phyloP scores from a whole-genome alignment of 1,140 invertebrate species.

The Anastrepha ludens region DNA sequence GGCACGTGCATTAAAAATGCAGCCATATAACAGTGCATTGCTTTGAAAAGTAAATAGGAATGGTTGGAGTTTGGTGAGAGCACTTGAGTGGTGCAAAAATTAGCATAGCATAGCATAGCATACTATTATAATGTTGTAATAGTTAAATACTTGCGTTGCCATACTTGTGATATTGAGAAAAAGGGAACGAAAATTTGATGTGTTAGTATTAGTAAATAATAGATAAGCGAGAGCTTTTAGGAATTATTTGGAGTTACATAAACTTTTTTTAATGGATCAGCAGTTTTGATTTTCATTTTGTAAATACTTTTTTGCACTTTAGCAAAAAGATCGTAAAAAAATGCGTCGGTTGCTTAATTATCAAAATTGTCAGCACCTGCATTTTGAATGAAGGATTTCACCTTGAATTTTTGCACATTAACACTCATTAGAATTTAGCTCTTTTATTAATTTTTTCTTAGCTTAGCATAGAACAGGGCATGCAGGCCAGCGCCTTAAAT shows the following conservation, averaged over 20 bases:
- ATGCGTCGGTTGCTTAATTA: too few relatives aligned
- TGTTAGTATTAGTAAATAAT: neutral
- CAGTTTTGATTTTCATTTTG: too few relatives aligned
- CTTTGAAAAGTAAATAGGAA: neutral
- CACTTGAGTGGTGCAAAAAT: neutral
- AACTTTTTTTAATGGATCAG: neutral
- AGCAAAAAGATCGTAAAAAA: too few relatives aligned
- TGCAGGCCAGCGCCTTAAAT: slow-evolving; percentile 7
- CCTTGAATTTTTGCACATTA: too few relatives aligned
- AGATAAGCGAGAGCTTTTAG: neutral
- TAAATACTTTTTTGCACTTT: too few relatives aligned
- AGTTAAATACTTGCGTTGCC: neutral
- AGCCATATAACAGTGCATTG: neutral
- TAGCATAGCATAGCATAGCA: neutral
- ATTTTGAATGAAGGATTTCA: too few relatives aligned
- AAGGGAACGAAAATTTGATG: neutral
- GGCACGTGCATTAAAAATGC: neutral
- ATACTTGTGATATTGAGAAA: slow-evolving; percentile 3
- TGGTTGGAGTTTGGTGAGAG: too few relatives aligned
- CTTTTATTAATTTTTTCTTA: neutral
- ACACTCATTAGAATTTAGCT: too few relatives aligned
- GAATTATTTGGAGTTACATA: neutral
- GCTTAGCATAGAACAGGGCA: neutral
- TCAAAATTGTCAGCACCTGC: too few relatives aligned
- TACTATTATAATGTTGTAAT: neutral